Evolutionary conservation across 2,888 invertebrate genomes (phyloP).

Genomic region (Celastrina argiolus): DNA sequence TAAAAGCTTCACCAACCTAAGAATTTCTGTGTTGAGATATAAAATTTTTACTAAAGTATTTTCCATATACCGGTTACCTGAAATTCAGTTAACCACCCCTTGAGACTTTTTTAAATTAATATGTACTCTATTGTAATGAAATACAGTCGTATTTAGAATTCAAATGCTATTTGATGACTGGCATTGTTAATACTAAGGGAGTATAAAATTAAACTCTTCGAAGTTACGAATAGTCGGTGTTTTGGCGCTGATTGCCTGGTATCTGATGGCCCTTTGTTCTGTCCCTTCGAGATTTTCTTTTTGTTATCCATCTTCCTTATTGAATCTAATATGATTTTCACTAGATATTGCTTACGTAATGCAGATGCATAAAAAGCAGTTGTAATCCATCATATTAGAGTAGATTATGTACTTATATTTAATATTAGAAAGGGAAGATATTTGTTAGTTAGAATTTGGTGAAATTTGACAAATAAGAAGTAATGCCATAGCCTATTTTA

Average conservation of each 20-base stretch:
- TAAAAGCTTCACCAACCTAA: background rate
- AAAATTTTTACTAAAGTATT: background rate
- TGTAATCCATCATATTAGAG: no score
- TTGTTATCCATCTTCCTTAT: background rate
- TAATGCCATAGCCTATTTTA: no score
- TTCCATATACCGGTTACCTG: background rate
- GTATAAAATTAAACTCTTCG: constrained; percentile 24
- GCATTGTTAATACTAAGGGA: constrained; percentile 42
- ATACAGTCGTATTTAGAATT: constrained; percentile 34
- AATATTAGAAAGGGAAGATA: no score
- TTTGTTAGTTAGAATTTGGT: no score
- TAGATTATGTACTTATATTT: no score
- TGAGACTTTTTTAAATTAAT: background rate
- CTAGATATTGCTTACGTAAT: background rate
- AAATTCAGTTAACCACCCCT: background rate
- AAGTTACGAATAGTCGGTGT: constrained; percentile 18
- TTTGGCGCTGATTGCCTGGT: constrained; percentile 10
- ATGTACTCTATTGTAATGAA: background rate
- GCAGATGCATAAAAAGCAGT: no score
- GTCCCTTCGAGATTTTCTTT: background rate
- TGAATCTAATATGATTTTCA: background rate
- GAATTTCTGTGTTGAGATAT: background rate
- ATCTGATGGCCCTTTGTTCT: background rate
- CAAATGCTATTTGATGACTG: constrained; percentile 59
- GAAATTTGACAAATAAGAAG: no score